Percentiles rank a stretch among this genome's conserved stretches.
Evolutionary conservation across 92 coral and sea anemone genomes (phyloP).

Genomic region (Nematostella vectensis): DNA sequence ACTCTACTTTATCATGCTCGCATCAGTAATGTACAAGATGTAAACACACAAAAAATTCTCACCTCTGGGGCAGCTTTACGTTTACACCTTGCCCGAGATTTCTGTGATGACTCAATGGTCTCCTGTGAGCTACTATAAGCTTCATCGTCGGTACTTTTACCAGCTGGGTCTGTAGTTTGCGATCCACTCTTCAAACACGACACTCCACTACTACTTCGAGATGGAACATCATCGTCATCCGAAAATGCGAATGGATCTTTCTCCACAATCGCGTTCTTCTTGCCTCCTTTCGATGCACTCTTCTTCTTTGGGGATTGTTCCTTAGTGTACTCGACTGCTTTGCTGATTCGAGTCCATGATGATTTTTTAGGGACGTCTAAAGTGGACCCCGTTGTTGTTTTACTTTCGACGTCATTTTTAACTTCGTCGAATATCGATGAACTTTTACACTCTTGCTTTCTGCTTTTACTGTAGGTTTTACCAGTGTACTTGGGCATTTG

Average conservation of each 20-base stretch:
- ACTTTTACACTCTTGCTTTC: conserved; percentile 37
- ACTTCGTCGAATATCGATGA: conserved; percentile 70
- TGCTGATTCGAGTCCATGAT: conserved; percentile 68
- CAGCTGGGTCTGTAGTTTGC: conserved; percentile 27
- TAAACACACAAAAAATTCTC: no score
- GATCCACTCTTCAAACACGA: not conserved
- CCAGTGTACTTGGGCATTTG: conserved; percentile 84
- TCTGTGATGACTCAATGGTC: conserved; percentile 40
- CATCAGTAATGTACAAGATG: no score
- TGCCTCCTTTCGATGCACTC: conserved; percentile 15
- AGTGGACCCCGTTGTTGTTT: no score
- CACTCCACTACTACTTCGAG: not conserved
- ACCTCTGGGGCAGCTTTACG: not conserved
- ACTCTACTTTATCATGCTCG: no score
- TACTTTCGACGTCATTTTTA: conserved; percentile 22
- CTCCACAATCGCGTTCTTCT: conserved; percentile 46
- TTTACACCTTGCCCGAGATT: not conserved
- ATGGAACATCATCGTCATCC: conserved; percentile 39
- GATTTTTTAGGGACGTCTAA: conserved; percentile 46
- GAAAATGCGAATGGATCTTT: conserved; percentile 76
- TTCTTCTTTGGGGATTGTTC: conserved; percentile 22
- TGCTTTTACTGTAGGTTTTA: conserved; percentile 65
- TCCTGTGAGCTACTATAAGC: conserved; percentile 96
- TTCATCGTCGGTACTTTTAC: conserved; percentile 91
- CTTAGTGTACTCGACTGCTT: conserved; percentile 34